Evolutionary conservation across 2,888 invertebrate genomes (phyloP).

Genomic region (Trissolcus japonicus): DNA sequence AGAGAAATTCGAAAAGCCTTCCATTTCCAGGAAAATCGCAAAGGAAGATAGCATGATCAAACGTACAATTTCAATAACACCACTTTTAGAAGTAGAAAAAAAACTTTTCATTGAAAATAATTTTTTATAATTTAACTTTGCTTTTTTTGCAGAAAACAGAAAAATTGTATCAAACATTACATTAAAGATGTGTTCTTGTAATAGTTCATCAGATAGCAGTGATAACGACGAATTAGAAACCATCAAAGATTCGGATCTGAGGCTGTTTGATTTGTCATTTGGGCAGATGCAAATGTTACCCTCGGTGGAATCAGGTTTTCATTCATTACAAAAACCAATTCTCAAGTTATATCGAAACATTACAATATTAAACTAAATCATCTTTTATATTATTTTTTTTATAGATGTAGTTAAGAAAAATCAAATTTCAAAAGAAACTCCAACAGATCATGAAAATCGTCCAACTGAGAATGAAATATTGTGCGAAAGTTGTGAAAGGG

Average conservation of each 20-base stretch:
- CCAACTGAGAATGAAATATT: slow-evolving; percentile 3
- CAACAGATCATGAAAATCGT: too few species aligned
- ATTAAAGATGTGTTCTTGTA: slow-evolving; percentile 12
- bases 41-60: not conserved
- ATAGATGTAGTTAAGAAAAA: not conserved
- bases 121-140: not conserved
- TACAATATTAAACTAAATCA: too few species aligned
- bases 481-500: slow-evolving; percentile 12
- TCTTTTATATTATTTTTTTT: too few species aligned
- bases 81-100: not conserved
- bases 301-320: too few species aligned
- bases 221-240: slow-evolving; percentile 8
- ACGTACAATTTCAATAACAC: not conserved
- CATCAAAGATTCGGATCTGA: not conserved
- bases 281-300: not conserved
- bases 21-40: not conserved
- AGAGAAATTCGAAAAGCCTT: not conserved
- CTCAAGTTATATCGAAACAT: too few species aligned
- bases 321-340: too few species aligned
- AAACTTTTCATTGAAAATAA: not conserved
- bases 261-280: too few species aligned
- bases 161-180: not conserved
- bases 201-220: slow-evolving; percentile 16
- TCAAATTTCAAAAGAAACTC: too few species aligned
- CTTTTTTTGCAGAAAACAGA: slow-evolving; percentile 1